Base-by-base conservation (phyloP, 2,888 invertebrate species). In the Macaria notata region DNA sequence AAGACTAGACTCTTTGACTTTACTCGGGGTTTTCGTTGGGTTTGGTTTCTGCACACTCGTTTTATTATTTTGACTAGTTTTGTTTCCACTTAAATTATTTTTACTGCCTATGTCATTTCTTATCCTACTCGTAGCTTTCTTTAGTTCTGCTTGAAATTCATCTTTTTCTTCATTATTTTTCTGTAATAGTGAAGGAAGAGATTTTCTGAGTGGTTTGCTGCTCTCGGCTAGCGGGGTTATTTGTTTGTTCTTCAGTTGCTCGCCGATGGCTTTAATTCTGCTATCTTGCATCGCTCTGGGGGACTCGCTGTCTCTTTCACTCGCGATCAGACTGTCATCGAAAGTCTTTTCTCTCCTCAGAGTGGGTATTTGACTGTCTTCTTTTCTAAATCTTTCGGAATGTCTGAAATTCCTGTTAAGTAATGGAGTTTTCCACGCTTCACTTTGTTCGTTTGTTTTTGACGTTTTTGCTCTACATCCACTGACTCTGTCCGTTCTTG, bases 1-100 rank as follows among this genome's bases (percentile, higher is more conserved):
- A 79, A 80, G 90, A 90, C 90, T 91, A 91, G 90, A 88, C 80
- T 89, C 86, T 81, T 83, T 90, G 86, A 88, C 88, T 89, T 85
- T 88, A 69, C 73, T 84, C 72, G 83, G 83, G 69, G 72, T 75
- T 87, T 86, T 89, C 89, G 88, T 84, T 90, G 88, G 88, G 88
- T 79, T 84, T 78, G 79, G 73, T 81, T 80, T 83, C 62, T 80
- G 81, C 70, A 60, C 56, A 59, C 61, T 81, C 73, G 76, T 69
- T 82, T 78, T 85, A 73, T 79, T 72, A 62, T 78, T 84, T 72
- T 88, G 89, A 89, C 91, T 92, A 88, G 89, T 79, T 88, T 84
- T 88, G 69, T 76, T 86, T 82, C 83, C 83, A 83, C 79, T 88
- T 77, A 88, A 68, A 84, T 83, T 88, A 84, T 78, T 69, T 84